A percentile compares a stretch with the other conserved stretches of the same genome.
Conservation (phyloP, 2,113 vertebrate species). For the Lycaon pictus region DNA sequence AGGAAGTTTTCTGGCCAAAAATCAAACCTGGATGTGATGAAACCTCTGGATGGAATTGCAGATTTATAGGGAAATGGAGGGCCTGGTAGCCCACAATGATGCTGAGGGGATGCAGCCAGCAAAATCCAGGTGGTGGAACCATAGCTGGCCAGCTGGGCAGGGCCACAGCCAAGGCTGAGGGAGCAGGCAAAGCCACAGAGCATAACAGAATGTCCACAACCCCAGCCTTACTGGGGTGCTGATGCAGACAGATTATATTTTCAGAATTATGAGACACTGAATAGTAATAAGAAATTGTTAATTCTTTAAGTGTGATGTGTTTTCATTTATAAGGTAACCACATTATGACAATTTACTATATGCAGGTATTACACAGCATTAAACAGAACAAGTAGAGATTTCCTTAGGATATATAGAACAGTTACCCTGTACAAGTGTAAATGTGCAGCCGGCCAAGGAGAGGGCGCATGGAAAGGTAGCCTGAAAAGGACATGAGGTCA, state of each 20-base stretch:
- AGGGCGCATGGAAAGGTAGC: neutral
- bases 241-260: neutral
- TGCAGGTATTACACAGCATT: neutral
- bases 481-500: rapidly evolving
- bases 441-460: rapidly evolving
- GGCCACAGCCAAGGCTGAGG: neutral
- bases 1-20: neutral
- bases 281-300: neutral
- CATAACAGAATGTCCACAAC: neutral
- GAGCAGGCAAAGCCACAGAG: neutral
- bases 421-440: neutral
- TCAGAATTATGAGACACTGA: neutral
- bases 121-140: neutral
- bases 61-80: neutral
- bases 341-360: neutral
- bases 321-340: neutral
- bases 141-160: too few relatives aligned
- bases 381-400: neutral
- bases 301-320: neutral
- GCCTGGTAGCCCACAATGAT: neutral
- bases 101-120: neutral
- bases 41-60: too few relatives aligned
- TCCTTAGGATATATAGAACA: neutral
- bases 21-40: too few relatives aligned
- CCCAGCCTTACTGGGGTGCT: neutral